These are phyloP conservation scores for Archips xylosteana DNA, from an alignment of 2,888 invertebrate genomes.

Conservation along the genomic window DNA sequence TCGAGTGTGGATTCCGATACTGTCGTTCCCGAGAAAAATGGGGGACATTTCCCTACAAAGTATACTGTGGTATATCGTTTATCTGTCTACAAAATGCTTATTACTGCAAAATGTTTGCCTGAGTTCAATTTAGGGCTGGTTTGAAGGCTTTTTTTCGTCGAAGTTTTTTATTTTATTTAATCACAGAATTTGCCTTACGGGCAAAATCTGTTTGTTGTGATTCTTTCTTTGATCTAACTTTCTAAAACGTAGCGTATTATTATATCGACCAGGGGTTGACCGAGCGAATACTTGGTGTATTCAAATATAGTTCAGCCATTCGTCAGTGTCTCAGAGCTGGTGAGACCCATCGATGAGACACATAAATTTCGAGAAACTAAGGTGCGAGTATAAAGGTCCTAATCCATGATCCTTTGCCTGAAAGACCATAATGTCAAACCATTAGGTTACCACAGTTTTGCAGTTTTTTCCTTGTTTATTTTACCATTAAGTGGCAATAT, in stretches of 20 bases:
- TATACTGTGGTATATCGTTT: constrained; percentile 17
- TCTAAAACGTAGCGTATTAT: too few species aligned
- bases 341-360: too few species aligned
- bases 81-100: constrained; percentile 11
- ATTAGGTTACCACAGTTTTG: background rate
- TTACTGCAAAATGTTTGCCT: background rate
- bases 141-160: background rate
- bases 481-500: background rate
- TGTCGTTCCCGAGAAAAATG: constrained; percentile 16
- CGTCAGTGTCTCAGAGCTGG: too few species aligned
- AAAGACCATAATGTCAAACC: background rate
- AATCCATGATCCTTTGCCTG: too few species aligned
- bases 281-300: too few species aligned
- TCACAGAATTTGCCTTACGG: background rate
- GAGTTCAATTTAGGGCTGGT: constrained; percentile 1
- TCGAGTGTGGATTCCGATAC: constrained; percentile 22
- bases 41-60: constrained; percentile 19
- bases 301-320: too few species aligned
- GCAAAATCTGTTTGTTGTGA: background rate
- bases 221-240: background rate
- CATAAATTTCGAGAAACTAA: too few species aligned
- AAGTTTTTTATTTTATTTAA: background rate
- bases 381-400: too few species aligned
- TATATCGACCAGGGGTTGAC: too few species aligned
- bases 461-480: background rate